A percentile compares a stretch with the other conserved stretches of the same genome.
Evolutionary conservation across 1,140 invertebrate genomes (phyloP).

Genomic region (Stenopsyche tienmushanensis): DNA sequence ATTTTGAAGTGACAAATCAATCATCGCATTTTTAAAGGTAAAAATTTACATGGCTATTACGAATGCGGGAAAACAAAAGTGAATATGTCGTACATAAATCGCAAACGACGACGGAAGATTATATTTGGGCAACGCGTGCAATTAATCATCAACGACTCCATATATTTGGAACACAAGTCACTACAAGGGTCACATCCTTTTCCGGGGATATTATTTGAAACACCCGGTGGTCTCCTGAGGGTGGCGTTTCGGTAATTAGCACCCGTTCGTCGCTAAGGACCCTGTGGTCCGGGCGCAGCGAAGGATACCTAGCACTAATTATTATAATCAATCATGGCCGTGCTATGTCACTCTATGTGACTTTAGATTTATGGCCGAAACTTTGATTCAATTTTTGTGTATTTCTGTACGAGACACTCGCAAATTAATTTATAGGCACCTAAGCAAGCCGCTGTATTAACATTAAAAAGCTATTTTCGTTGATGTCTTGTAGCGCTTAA

Average conservation of each 20-base stretch:
- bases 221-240: background rate
- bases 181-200: background rate
- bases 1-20: too few relatives aligned
- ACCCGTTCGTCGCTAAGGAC: conserved; percentile 3
- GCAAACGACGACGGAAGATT: too few relatives aligned
- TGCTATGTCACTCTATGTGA: background rate
- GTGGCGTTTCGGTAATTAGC: conserved; percentile 24
- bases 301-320: conserved; percentile 16
- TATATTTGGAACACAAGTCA: background rate
- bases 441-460: background rate
- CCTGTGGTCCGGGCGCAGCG: too few relatives aligned
- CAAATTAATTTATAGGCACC: background rate
- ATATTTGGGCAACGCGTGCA: background rate
- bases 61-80: too few relatives aligned
- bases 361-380: conserved; percentile 23
- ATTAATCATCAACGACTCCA: background rate
- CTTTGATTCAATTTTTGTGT: conserved; percentile 29
- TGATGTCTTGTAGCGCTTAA: too few relatives aligned
- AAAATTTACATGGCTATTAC: too few relatives aligned
- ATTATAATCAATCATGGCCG: conserved; percentile 28
- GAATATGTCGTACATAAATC: too few relatives aligned
- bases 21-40: too few relatives aligned
- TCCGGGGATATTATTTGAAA: background rate
- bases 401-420: background rate
- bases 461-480: too few relatives aligned